These are phyloP conservation scores for Smittia aterrima DNA, from an alignment of 2,888 invertebrate species.

Conservation along the genomic window DNA sequence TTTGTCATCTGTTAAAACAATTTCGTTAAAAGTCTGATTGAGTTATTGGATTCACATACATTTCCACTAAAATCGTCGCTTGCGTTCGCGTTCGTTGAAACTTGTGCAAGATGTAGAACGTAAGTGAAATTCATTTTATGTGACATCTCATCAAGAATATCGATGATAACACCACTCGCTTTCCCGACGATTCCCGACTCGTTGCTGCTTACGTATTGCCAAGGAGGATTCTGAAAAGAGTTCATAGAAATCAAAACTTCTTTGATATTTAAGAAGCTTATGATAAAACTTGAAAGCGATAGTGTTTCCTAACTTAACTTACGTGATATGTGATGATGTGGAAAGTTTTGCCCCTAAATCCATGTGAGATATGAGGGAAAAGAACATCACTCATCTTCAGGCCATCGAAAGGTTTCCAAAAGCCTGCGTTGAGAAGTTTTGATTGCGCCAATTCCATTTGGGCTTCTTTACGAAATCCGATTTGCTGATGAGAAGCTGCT, in stretches of 20 bases:
- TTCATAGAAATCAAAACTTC: not conserved
- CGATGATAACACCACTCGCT: conserved; percentile 73
- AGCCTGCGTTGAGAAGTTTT: conserved; percentile 60
- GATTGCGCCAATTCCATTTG: not conserved
- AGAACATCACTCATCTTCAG: conserved; percentile 65
- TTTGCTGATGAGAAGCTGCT: not conserved
- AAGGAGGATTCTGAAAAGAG: conserved; percentile 76
- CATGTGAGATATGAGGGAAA: conserved; percentile 77
- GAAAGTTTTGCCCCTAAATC: conserved; percentile 71
- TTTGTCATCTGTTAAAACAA: conserved; percentile 3
- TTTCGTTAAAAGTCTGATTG: too few species aligned
- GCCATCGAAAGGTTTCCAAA: conserved; percentile 73
- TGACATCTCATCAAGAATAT: conserved; percentile 73
- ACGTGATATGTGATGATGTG: conserved; percentile 78
- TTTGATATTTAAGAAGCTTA: conserved; percentile 22
- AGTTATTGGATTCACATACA: conserved; percentile 44
- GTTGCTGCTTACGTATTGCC: conserved; percentile 70
- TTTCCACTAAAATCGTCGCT: conserved; percentile 46
- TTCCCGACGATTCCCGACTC: conserved; percentile 59
- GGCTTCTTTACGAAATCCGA: not conserved
- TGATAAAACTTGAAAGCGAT: too few species aligned
- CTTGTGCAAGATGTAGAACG: conserved; percentile 46
- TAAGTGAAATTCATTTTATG: conserved; percentile 79
- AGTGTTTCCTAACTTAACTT: conserved; percentile 49
- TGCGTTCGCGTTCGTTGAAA: conserved; percentile 45